These are phyloP conservation scores for Limnephilus marmoratus DNA, from an alignment of 2,888 invertebrate genomes.

Conservation along the genomic window DNA sequence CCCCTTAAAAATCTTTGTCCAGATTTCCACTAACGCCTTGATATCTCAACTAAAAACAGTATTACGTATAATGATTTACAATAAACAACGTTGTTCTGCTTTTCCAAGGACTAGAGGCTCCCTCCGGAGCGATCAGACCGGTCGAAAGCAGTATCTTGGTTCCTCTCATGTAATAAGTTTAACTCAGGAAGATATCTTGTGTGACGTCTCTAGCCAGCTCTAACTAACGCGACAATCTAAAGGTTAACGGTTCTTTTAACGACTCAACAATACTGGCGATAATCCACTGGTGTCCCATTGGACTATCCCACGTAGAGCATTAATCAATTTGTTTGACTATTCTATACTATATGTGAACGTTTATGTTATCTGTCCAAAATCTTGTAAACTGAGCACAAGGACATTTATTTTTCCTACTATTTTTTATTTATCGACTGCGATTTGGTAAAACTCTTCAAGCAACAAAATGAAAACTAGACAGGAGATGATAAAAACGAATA, in stretches of 20 bases:
- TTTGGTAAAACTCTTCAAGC: no score
- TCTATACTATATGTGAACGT: neutral
- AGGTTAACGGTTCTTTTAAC: constrained; percentile 33
- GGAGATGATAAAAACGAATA: no score
- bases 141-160: neutral
- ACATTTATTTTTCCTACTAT: no score
- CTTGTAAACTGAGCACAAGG: neutral
- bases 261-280: neutral
- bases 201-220: constrained; percentile 20
- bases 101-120: neutral
- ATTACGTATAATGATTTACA: neutral
- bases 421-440: no score
- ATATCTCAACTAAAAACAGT: neutral
- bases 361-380: neutral
- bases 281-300: neutral
- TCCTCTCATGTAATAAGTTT: constrained; percentile 12
- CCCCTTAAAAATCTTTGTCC: no score
- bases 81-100: neutral
- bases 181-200: neutral
- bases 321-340: neutral
- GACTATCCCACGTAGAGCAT: neutral
- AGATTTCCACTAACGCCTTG: neutral
- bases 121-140: neutral
- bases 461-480: no score
- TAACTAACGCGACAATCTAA: constrained; percentile 26